Base-by-base conservation (phyloP, 2,888 invertebrate species). In the Oxycera nigricornis region DNA sequence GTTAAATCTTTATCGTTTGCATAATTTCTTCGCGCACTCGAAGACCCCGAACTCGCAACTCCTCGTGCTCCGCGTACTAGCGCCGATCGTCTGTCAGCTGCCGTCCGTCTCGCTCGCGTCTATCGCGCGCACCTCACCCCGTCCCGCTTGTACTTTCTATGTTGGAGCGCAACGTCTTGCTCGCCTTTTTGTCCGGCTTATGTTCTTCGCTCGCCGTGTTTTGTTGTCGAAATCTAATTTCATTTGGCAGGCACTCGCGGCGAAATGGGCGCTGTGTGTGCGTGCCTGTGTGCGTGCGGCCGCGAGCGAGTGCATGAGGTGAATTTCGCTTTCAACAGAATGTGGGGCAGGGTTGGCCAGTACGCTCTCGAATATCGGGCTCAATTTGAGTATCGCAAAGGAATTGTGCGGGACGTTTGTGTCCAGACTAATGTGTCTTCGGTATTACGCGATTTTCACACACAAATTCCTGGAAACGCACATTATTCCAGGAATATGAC, bases 11-110 rank as follows among this genome's bases (percentile, higher is more conserved):
- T n/a, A n/a, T n/a, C n/a, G n/a, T n/a, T 61, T 61, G 61, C 61
- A 61, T 61, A 61, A 61, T 61, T 59, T 35, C 61, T 22, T 24
- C 59, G 11, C 35, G 61, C 61, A 61, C 61, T 61, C 61, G 55
- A 55, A 55, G 17, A 61, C 35, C 35, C 61, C 61, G 61, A 61
- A 24, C 35, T 31, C 30, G 20, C 6, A 20, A 24, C 24, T 24
- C 22, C 4, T 55, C 55, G 22, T 22, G 24, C n/a, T 9, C 9
- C 55, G 55, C 20, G 6, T 55, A 22, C n/a, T n/a, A n/a, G n/a
- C 55, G 24, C 55, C 55, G 20, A 20, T 24, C 55, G 55, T 50
- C 14, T 22, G 11, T 14, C 55, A 55, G 2, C 55, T 20, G 17
- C 6, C 46, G 46, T 46, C 17, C 46, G 14, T n/a, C 46, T n/a